Evolutionary conservation across 2,888 invertebrate genomes (phyloP), one percentile per base, ranked within the genome.

Genomic region (Hydraecia micacea): DNA sequence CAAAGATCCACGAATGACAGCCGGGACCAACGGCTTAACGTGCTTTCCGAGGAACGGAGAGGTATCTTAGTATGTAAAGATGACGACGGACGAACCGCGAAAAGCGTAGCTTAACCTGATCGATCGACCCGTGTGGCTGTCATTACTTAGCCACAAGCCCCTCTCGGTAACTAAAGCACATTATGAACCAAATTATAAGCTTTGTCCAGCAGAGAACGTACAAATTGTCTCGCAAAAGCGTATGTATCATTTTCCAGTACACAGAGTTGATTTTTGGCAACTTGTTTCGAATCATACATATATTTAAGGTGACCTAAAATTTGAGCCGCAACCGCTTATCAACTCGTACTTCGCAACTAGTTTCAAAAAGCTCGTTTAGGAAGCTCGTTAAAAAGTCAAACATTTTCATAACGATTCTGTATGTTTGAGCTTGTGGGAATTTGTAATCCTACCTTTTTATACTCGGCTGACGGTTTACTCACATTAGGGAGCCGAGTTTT

Each of bases 381-480:
- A 83, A 74, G 49, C 80, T 85, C 74, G 81, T 87, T 85, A 80
- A 85, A 83, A 87, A 85, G 66, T 87, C 74, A 87, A 80, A 80
- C 75, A 80, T 77, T 75, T 73, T 80, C 66, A 67, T 73, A 80
- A 87, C 75, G 82, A 77, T 73, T 73, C 68, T 36, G 70, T 75
- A 75, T 77, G 73, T 86, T 86, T 75, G 25, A 69, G 74, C 60
- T 52, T 73, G 66, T 36, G 39, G 36, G 32, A 76, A 62, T 60
- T 62, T 62, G 73, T 75, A 79, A 86, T 73, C 65, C 79, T 32
- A 65, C 63, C 28, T 42, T 66, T 74, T 80, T 39, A 66, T 68
- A 60, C 60, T 18, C 13, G 32, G 8, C 1, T 28, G 58, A 69
- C 32, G 28, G 49, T 70, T 66, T 49, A 46, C 36, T 13, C 65